Evolutionary conservation across 2,888 invertebrate genomes (phyloP).

Genomic region (Tubulanus polymorphus): DNA sequence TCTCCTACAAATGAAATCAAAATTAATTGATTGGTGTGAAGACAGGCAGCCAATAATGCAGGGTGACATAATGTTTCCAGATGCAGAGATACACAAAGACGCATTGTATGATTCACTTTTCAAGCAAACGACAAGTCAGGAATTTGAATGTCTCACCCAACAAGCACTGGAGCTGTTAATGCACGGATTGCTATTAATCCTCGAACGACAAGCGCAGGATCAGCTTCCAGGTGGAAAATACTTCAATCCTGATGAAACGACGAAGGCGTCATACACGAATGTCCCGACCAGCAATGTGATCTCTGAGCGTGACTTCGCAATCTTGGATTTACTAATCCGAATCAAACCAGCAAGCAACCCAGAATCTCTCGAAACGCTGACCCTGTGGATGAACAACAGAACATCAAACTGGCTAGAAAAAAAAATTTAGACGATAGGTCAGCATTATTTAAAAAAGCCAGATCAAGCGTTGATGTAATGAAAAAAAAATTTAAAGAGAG

Average conservation of each 20-base stretch:
- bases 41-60: not conserved
- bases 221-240: not conserved
- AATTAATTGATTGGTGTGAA: not conserved
- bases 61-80: not conserved
- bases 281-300: not conserved
- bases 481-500: not conserved
- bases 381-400: not conserved
- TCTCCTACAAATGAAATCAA: not conserved
- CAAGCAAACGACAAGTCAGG: not conserved
- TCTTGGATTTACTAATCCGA: not conserved
- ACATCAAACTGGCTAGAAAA: not conserved
- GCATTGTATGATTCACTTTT: not conserved
- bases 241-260: not conserved
- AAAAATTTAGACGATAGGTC: not conserved
- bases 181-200: not conserved
- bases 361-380: not conserved
- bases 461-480: not conserved
- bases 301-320: not conserved
- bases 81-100: not conserved
- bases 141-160: not conserved
- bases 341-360: not conserved
- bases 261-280: not conserved
- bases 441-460: not conserved
- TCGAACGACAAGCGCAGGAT: not conserved
- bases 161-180: not conserved